These are phyloP conservation scores for Synanthedon myopaeformis DNA, from an alignment of 2,888 invertebrate species.

Conservation along the genomic window DNA sequence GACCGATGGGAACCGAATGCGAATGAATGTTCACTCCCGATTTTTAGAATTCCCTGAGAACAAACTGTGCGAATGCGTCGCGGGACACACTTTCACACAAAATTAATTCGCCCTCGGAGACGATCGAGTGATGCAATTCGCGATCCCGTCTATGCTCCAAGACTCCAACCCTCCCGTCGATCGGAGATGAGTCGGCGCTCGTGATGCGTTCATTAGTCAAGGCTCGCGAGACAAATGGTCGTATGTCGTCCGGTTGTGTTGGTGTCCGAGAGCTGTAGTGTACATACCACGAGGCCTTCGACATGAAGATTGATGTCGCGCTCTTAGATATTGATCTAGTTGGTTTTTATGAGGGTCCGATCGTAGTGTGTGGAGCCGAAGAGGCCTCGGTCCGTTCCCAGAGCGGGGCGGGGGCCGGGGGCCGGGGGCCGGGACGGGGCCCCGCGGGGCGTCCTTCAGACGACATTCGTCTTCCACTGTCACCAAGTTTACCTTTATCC, in stretches of 20 bases:
- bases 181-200: constrained; percentile 5
- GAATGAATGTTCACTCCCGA: constrained; percentile 17
- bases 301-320: constrained; percentile 43
- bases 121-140: constrained; percentile 20
- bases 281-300: constrained; percentile 6
- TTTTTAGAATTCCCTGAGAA: constrained; percentile 54
- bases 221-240: constrained; percentile 20
- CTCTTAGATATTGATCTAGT: constrained; percentile 39
- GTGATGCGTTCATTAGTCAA: constrained; percentile 25
- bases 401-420: constrained; percentile 8
- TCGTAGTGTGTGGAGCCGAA: constrained; percentile 2
- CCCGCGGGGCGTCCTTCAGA: constrained; percentile 24
- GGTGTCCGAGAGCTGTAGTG: constrained; percentile 1
- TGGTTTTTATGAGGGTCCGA: constrained; percentile 16
- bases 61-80: constrained; percentile 5
- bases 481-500: constrained; percentile 28
- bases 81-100: constrained; percentile 5
- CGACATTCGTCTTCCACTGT: constrained; percentile 41
- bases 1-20: constrained; percentile 36
- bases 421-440: constrained; percentile 6
- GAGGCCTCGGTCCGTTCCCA: constrained; percentile 15
- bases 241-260: constrained; percentile 11
- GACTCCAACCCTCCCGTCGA: constrained; percentile 1
- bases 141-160: not conserved
- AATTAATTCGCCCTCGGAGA: constrained; percentile 16